A percentile compares a stretch with the other conserved stretches of the same genome.
phyloP scores from a whole-genome alignment of 1,140 invertebrate species.

The Eulimnadia texana region DNA sequence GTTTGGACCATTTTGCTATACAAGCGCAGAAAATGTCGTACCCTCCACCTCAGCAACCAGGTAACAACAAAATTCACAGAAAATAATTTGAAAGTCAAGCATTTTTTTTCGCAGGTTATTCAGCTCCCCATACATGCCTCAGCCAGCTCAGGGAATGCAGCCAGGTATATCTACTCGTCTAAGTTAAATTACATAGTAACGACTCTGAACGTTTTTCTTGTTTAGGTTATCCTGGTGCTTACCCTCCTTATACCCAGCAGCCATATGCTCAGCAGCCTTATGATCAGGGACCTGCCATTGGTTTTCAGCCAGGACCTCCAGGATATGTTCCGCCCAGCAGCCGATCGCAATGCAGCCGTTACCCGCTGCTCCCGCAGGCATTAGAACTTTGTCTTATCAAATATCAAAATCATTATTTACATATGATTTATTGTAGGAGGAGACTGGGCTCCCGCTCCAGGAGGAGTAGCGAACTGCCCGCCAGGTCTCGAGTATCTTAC shows the following conservation, averaged over 20 bases:
- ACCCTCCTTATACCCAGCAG: too few species aligned
- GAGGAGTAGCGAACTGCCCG: slow-evolving; percentile 50
- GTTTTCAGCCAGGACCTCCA: not conserved
- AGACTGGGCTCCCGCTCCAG: not conserved
- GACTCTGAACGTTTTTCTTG: not conserved
- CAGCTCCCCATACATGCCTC: not conserved
- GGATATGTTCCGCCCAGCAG: too few species aligned
- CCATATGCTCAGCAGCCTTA: not conserved
- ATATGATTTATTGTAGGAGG: too few species aligned
- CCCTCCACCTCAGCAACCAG: not conserved
- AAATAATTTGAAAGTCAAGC: too few species aligned
- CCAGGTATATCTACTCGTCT: not conserved
- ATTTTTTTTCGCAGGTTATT: not conserved
- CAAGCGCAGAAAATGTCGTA: not conserved
- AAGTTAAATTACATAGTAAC: not conserved
- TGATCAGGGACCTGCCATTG: not conserved
- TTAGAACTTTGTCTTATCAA: too few species aligned
- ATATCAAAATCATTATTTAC: too few species aligned
- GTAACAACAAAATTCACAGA: not conserved
- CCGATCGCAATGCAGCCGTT: not conserved
- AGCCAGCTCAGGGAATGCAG: not conserved
- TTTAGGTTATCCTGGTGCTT: not conserved
- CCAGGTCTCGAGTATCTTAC: slow-evolving; percentile 86
- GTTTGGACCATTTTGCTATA: not conserved
- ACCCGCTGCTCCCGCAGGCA: not conserved